Evolutionary conservation across 2,888 invertebrate genomes (phyloP).

Genomic region (Apamea monoglypha): DNA sequence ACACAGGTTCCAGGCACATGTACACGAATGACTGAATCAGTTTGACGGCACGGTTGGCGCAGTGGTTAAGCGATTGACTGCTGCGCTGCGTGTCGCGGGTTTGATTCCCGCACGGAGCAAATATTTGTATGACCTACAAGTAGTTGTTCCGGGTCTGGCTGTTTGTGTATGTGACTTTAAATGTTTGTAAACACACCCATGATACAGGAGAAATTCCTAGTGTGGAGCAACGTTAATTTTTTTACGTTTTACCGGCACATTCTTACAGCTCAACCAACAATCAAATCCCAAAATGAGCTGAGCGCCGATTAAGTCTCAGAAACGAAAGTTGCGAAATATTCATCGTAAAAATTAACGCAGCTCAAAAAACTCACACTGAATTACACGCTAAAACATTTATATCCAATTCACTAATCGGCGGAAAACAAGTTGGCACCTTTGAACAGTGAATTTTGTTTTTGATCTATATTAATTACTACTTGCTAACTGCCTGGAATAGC

Average conservation of each 20-base stretch:
- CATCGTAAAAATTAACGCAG: background rate
- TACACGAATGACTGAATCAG: background rate
- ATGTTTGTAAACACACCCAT: no score
- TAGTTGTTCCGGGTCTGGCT: no score
- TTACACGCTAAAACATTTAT: conserved; percentile 23
- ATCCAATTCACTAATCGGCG: conserved; percentile 48
- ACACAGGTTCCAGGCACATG: background rate
- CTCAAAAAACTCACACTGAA: conserved; percentile 11
- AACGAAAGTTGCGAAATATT: background rate
- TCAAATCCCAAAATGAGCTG: background rate
- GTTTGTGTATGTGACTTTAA: no score
- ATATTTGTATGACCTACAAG: no score
- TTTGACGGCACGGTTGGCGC: no score
- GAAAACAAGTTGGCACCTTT: conserved; percentile 61
- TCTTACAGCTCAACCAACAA: background rate
- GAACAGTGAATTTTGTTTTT: conserved; percentile 59
- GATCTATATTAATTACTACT: conserved; percentile 67
- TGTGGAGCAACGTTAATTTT: no score
- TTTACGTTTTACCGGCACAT: no score
- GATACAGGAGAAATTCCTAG: no score
- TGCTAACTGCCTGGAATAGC: conserved; percentile 58
- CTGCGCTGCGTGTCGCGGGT: no score
- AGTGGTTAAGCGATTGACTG: no score
- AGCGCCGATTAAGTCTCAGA: background rate
- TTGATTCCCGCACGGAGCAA: no score